Base-by-base conservation (phyloP, 2,113 vertebrate genomes). In the Plestiodon gilberti region DNA sequence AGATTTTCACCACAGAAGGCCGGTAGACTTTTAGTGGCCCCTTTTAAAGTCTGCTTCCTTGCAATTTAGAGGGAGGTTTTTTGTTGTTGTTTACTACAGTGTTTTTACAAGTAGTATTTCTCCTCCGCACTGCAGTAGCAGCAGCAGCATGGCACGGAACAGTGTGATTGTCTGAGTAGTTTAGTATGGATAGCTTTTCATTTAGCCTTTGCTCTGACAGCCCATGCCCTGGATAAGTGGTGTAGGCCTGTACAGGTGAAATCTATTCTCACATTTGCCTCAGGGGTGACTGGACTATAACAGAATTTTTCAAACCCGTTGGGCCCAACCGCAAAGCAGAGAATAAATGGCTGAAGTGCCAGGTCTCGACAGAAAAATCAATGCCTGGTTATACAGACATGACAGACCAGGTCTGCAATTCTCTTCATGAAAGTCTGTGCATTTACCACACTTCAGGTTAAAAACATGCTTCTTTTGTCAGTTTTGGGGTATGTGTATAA, bases 331-430 rank as follows among this genome's bases (percentile, higher is more conserved):
- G 97, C 98, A 98, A 98, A 98, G 98, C 98, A 96, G 97, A 99
- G 98, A 98, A 99, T 99, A 98, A 99, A 99, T 99, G 98, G 98
- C 97, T 96, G 97, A 98, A 98, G 98, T 98, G 98, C 98, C 97
- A 97, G 97, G 94, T 96, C 98, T 97, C 96, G 99, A 99, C 99
- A 99, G 98, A 98, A 99, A 99, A 99, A 99, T 99, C 99, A 99
- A 99, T 99, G 98, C 97, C 97, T 98, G 98, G 98, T 99, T 99
- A 99, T 98, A 99, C 98, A 99, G 98, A 98, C 98, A 97, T 98
- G 98, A 98, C 98, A 99, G 98, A 94, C 95, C 95, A 77, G 91
- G 96, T 91, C 96, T 95, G 96, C 97, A 94, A 96, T 89, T 93
- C 96, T 95, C 95, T 94, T 94, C 91, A 88, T 92, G 70, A 87